Base-by-base conservation (phyloP, 2,797 vertebrate genomes). In the Phalanger gymnotis region DNA sequence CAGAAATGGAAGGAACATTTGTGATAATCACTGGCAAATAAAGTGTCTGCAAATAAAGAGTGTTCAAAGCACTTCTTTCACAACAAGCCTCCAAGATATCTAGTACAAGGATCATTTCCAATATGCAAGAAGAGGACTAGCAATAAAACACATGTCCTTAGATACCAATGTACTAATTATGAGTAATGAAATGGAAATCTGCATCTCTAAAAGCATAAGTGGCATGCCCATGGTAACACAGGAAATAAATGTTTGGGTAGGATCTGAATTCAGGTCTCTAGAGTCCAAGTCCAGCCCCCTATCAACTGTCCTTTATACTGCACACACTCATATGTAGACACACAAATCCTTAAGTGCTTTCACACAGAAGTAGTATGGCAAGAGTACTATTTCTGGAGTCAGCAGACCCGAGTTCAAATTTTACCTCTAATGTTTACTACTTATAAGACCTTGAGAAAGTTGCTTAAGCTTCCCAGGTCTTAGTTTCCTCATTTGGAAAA, bases 1-100 rank as follows among this genome's bases (percentile, higher is more conserved):
- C 73, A 52, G 31, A 92, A 92, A 95, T 92, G 54, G 52, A 95
- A 92, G 90, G 55, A 92, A 96, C 28, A 7, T 96, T 92, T 90
- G 22, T 87, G 19, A 89, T n/a, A 81, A 14, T 57, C 16, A 55
- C 2, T 47, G 92, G 47, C 40, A 51, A 56, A 47, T 6, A 90
- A 56, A 89, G 40, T 89, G 5, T 7, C 73, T 89, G 12, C 6
- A 47, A 73, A 22, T 40, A 40, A 5, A 73, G 4, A 66, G 16
- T 40, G 6, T 40, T 40, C n/a, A 81, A 25, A 81, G 19, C 66
- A 87, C 40, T 87, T 47, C 9, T 27, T 47, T 47, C 40, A 25
- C 6, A 40, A 28, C 25, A 51, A 81, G 10, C 40, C 40, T 87
- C 73, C 25, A 27, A 47, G 2, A 25, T 40, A 25, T 4, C 27